A percentile compares a stretch with the other conserved stretches of the same genome.
These are phyloP conservation scores for Agrotis clavis DNA, from an alignment of 2,888 invertebrate genomes.

Conservation along the genomic window DNA sequence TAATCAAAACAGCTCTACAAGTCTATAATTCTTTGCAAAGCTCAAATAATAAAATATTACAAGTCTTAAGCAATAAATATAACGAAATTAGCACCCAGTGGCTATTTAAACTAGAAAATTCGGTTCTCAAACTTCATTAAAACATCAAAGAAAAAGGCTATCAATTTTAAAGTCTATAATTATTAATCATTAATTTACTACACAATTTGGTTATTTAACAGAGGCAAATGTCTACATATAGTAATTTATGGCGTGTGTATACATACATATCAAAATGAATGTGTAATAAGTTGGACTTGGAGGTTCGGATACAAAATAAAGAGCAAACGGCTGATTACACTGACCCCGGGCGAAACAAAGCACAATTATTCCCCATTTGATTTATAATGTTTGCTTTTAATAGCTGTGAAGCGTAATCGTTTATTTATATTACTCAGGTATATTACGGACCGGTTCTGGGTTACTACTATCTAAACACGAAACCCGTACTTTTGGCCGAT, in stretches of 20 bases:
- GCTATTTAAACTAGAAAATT: constrained; percentile 51
- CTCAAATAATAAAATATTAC: constrained; percentile 25
- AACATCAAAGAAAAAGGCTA: constrained; percentile 62
- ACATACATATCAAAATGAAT: constrained; percentile 69
- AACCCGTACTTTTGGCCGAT: too few species aligned
- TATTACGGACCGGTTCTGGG: constrained; percentile 64
- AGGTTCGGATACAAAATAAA: constrained; percentile 78
- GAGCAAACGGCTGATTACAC: constrained; percentile 84
- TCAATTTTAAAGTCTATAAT: constrained; percentile 61
- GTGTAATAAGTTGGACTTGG: constrained; percentile 66
- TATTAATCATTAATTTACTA: constrained; percentile 65
- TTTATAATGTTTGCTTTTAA: constrained; percentile 86
- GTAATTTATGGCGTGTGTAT: constrained; percentile 60
- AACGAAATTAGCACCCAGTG: constrained; percentile 48
- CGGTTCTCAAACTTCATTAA: constrained; percentile 59
- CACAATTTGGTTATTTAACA: constrained; percentile 63
- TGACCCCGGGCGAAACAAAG: constrained; percentile 88
- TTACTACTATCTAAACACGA: too few species aligned
- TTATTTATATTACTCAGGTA: constrained; percentile 77
- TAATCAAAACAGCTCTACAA: background rate
- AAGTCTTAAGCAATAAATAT: constrained; percentile 43
- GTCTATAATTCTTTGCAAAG: background rate
- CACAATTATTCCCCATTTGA: constrained; percentile 85
- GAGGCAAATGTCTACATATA: constrained; percentile 61
- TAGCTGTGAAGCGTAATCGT: constrained; percentile 80